Evolutionary conservation across 2,797 vertebrate species (phyloP).

Genomic region (Xerus rutilus): DNA sequence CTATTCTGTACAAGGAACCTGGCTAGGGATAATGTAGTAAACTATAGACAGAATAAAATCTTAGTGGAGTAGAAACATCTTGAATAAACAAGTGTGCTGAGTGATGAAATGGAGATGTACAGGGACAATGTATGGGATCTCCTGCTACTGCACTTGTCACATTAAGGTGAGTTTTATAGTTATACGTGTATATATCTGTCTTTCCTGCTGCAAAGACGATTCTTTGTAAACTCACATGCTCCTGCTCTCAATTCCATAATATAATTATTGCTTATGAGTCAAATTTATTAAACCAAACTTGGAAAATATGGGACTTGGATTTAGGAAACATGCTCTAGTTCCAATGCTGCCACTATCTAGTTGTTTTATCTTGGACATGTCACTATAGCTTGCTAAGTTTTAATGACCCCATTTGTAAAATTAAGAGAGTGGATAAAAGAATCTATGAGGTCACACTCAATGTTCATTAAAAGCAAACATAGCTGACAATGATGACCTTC

Average conservation of each 20-base stretch:
- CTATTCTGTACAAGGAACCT: background rate
- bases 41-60: background rate
- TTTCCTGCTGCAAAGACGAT: background rate
- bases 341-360: background rate
- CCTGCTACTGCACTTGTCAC: background rate
- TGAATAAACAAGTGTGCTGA: background rate
- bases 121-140: background rate
- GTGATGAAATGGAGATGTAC: background rate
- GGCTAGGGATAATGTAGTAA: background rate
- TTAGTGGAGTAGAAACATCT: background rate
- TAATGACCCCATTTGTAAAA: slow-evolving; percentile 4
- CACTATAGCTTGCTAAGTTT: background rate
- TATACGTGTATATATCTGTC: background rate
- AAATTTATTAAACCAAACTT: background rate
- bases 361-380: background rate
- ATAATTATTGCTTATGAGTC: background rate
- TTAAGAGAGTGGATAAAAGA: background rate
- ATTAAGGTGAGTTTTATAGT: background rate
- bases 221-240: background rate
- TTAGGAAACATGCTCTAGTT: background rate
- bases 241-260: background rate
- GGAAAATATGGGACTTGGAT: background rate
- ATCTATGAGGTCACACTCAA: too few species aligned
- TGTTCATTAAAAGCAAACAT: background rate
- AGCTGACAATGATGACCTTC: background rate